Base-by-base conservation (phyloP, 2,888 invertebrate species). In the Nomada goodeniana region DNA sequence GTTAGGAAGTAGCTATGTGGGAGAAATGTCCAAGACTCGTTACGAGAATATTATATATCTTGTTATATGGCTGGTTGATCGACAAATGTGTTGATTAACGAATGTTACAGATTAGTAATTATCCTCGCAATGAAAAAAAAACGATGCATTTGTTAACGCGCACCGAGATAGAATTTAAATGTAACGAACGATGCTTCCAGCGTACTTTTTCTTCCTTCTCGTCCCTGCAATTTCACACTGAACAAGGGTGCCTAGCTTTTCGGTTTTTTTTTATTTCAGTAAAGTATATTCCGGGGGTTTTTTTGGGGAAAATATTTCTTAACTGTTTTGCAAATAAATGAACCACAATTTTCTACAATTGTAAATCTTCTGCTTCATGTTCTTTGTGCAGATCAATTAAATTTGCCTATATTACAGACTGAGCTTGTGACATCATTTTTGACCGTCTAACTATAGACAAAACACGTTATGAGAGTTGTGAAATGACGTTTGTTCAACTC, bases 61-160 rank as follows among this genome's bases (percentile, higher is more conserved):
- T 36, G 36, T 36, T 36, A 36, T 36, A 36, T 36, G 5, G 36
- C 36, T 36, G 10, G 20, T 11, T 23, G 36, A 68, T 4, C 53
- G 55, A 20, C 26, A 53, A 15, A 63, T 57, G 29, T 53, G 64
- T 71, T 77, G 42, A 82, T 82, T 81, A 81, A 85, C 84, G 78
- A 81, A 70, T 47, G 67, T 53, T 78, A 69, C 75, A 75, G 76
- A 57, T 78, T 55, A 55, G 69, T 82, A 77, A 79, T 69, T 70
- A 53, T 53, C 47, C 61, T 68, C 78, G 72, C 68, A 85, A 59
- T 80, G 63, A 70, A 47, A 73, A 29, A 53, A 13, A 53, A 13
- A 36, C n/a, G n/a, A 15, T 18, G 50, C 50, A 63, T 42, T 5
- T 3, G 5, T 2, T 15, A 53, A n/a, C 29, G 29, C 29, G 29